Evolutionary conservation across 2,888 invertebrate species (phyloP), one percentile per base, ranked within the genome.

Genomic region (Euphydryas editha): DNA sequence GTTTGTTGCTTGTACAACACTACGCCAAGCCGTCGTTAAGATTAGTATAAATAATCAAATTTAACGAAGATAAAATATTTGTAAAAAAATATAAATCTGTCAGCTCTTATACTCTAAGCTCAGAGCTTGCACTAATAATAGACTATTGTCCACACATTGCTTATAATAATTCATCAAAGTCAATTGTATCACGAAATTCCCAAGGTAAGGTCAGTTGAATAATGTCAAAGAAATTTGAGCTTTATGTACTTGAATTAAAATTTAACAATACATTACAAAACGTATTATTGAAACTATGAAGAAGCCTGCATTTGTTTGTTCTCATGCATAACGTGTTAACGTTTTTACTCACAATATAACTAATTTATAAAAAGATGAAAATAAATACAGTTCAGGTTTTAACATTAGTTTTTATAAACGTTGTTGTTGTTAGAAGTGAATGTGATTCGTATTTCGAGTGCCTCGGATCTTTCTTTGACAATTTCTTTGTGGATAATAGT

Each of bases 241-340:
- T 65, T 71, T 68, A 70, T 61, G 17, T 13, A 39, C 17, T 30
- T 11, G 6, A 17, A 30, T 21, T 68, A 62, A 65, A 66, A 57
- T 42, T 39, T 5, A 47, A 57, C 42, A 21, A 15, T 18, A 18
- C 42, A 54, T 46, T 66, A 44, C 30, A 57, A 71, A 65, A 18
- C 59, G 54, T 63, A 63, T 20, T 51, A 60, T 30, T 54, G 59
- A 62, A 69, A 69, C 62, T 62, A 51, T 30, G 64, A 74, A 67
- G 68, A 73, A 71, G 65, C 73, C 72, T 81, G 82, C 89, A 90
- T 85, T 90, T 83, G 84, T 83, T 77, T 81, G 75, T 73, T 74
- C 78, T 72, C 82, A 69, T 72, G 81, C 81, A 71, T 59, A 73
- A 75, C 73, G 82, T 68, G 71, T 68, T 76, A 76, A 88, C 89